A percentile compares a stretch with the other conserved stretches of the same genome.
These are phyloP conservation scores for Phaenicophaeus curvirostris DNA, from an alignment of 2,797 vertebrate genomes.

Conservation along the genomic window DNA sequence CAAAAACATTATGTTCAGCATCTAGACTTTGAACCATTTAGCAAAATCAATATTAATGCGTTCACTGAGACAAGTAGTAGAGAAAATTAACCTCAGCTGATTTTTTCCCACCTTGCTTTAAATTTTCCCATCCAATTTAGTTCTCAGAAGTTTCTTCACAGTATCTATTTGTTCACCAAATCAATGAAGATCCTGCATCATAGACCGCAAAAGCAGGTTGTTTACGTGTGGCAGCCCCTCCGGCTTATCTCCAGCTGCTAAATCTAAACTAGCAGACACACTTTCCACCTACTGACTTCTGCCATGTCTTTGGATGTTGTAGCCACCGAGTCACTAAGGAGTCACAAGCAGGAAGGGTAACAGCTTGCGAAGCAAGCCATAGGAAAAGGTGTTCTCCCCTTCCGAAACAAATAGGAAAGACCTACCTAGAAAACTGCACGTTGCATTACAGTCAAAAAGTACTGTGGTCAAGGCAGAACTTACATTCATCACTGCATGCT, in stretches of 20 bases:
- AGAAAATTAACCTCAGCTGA: constrained; percentile 33
- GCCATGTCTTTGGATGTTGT: accelerated
- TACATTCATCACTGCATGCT: background rate
- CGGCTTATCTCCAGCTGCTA: background rate
- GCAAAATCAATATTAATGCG: constrained; percentile 39
- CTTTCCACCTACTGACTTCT: background rate
- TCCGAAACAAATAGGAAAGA: background rate
- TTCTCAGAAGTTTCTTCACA: background rate
- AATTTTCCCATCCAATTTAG: constrained; percentile 4
- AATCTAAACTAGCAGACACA: background rate
- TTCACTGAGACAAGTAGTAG: background rate
- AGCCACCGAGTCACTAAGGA: background rate
- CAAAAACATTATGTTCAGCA: background rate
- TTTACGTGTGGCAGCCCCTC: background rate
- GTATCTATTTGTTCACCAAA: background rate
- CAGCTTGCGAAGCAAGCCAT: background rate
- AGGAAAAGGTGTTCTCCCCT: background rate
- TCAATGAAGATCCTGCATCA: background rate
- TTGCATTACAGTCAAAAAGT: background rate
- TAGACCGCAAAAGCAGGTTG: background rate
- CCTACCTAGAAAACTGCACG: background rate
- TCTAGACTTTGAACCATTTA: background rate
- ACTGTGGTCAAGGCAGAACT: background rate
- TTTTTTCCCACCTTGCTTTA: background rate
- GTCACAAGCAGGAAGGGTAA: background rate